Base-by-base conservation (phyloP, 2,797 vertebrate genomes). In the Esox lucius region DNA sequence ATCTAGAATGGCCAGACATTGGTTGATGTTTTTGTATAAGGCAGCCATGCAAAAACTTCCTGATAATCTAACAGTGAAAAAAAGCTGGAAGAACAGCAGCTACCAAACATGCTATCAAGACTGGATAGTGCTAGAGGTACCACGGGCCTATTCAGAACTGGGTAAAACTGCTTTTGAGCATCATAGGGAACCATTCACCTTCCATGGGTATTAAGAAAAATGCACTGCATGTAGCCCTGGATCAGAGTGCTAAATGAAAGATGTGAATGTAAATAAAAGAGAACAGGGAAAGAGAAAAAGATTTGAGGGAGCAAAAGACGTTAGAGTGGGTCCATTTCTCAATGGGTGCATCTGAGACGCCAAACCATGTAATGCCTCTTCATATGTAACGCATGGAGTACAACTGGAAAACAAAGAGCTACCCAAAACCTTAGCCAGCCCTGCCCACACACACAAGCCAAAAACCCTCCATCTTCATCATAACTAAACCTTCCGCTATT, bases 401-500 rank as follows among this genome's bases (percentile, higher is more conserved):
- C 78, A 83, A 67, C 61, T 81, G 66, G 73, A 80, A 82, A 79
- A 84, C 72, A 71, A 81, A 78, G 73, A 56, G 39, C 39, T 42
- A 6, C 39, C 39, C 53, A n/a, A 56, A 56, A 56, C n/a, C n/a
- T 22, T n/a, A n/a, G 19, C 53, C 53, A 56, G n/a, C 8, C 56
- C 46, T 76, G 75, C 76, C 85, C 84, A 67, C 88, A 86, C 79
- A 80, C 77, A 77, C 53, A 42, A 3, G 39, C 39, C 39, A 42
- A 42, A 42, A 2, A 6, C 5, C 39, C 39, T 56, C 53, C 53
- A 12, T 22, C 85, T 87, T 84, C 84, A 89, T 90, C 90, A 87
- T 80, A 75, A 86, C 82, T 81, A 75, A 87, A 81, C 81, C 81
- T 77, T 39, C 0, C 68, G 79, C 82, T 78, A 76, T 76, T 85